Evolutionary conservation across 2,113 vertebrate species (phyloP), one percentile per base, ranked within the genome.

Genomic region (Chlorocebus sabaeus): DNA sequence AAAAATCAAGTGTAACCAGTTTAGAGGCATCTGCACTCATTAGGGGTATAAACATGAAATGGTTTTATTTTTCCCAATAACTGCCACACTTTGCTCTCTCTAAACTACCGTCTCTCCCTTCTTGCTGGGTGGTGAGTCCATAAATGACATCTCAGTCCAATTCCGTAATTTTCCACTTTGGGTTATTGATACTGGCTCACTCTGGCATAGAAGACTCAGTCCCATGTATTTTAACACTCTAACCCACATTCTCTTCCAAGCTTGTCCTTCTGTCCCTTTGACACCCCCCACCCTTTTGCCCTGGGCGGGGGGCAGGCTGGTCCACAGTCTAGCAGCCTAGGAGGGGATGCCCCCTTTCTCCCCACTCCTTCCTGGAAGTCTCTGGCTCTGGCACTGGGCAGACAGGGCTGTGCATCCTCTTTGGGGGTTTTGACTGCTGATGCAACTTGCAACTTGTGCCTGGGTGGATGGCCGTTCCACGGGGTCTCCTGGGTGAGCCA

Each of bases 1-100:
- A 95, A 94, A 97, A 85, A 89, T 85, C 95, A 91, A 98, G 93
- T 32, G 12, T 95, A 96, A 98, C 67, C 40, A 78, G 91, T 97
- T 97, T 96, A 97, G 96, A 92, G 93, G 89, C 92, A 23, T 95
- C 38, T 52, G 67, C 48, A 14, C 38, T 38, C 70, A 88, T 94
- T 86, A 91, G 89, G 72, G 83, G 57, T 40, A 85, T 96, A 96
- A 97, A 94, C 81, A 79, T 59, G 86, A 89, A 73, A 75, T 0
- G 1, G 78, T 90, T 85, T 97, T 96, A 89, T 96, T 88, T 95
- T 91, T 67, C 52, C 92, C 93, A 89, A 64, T 97, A 96, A 97
- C 93, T 43, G 96, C 70, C 52, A 27, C 67, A 6, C 57, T 73
- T 52, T 6, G 72, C 75, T 45, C 27, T 9, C 52, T 90, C 79